Evolutionary conservation across 2,888 invertebrate species (phyloP), one percentile per base, ranked within the genome.

Genomic region (Xiphydria camelus): DNA sequence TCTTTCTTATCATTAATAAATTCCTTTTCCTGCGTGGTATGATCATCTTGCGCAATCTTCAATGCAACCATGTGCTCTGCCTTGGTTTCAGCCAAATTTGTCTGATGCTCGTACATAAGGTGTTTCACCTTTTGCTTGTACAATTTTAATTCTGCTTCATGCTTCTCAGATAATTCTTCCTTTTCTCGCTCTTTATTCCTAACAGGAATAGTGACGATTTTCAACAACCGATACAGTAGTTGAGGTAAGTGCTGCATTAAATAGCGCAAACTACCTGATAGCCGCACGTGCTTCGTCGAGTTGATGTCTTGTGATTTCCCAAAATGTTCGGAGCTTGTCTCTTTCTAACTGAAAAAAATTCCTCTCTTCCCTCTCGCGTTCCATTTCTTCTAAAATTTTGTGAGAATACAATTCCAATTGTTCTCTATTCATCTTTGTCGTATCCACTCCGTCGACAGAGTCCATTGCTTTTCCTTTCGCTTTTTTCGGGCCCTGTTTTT

Each of bases 271-370:
- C 49, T 61, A 81, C 79, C 87, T 78, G 9, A 87, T 69, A 62
- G 82, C 81, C 4, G 91, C 88, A 68, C 86, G 85, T 7, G 85
- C 84, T 78, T 94, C 91, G 66, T 94, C 92, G 29, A 95, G 77
- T 69, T 96, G 92, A 61, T 89, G 86, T 56, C 91, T 84, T 0
- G 94, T 91, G 41, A 96, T 94, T 76, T 96, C 95, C 96, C 96
- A 97, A 73, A 94, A 95, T 3, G 92, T 92, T 57, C 93, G 83
- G 10, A 96, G 82, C 77, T 95, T 95, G 73, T 96, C 96, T 58
- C 96, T 81, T 78, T 97, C 97, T 62, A 96, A 76, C 77, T 96
- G 96, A 66, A 94, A 96, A 73, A 89, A 96, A 76, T 96, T 96
- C 41, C 97, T 79, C 75, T 97, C 96, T 75, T 96, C 96, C 62